Base-by-base conservation (phyloP, 2,113 vertebrate genomes). In the Eulemur rufifrons region DNA sequence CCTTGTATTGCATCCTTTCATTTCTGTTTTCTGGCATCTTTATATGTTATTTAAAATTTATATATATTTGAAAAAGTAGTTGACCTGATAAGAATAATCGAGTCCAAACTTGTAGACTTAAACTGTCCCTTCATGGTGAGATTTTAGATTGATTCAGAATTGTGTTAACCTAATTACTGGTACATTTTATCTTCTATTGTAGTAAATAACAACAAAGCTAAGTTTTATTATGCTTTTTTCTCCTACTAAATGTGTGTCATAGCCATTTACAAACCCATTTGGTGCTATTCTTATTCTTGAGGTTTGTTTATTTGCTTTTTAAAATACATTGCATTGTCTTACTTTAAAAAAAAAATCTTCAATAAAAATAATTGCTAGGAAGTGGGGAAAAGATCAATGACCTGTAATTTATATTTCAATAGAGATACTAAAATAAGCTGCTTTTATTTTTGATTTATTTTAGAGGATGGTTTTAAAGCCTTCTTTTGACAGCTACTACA, bases 281-380 rank as follows among this genome's bases (percentile, higher is more conserved):
- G 27, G 9, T 89, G 76, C 64, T 96, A 93, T 93, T 96, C 95
- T 94, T 96, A 93, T 86, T 25, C 8, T 21, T 27, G 54, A 89
- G 42, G 34, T 95, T 85, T 97, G 76, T 95, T 97, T 96, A 94
- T 86, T 93, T 93, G 71, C 89, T 95, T 96, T 97, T 95, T 91
- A 34, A 80, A 97, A 96, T 89, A 91, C 29, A 93, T 52, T 93
- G 39, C 64, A 97, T 96, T 97, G 86, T 96, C 74, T 97, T 82
- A 85, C 37, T 89, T 52, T 47, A 5, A 11, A 50, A 86, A 81
- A 77, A 76, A 93, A 94, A 82, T 34, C 90, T 86, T 96, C 96
- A 96, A 96, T 96, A 96, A 97, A 97, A 97, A 95, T 96, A 98
- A 98, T 91, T 98, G 76, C 96, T 96, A 97, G 89, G 86, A 96